Base-by-base conservation (phyloP, 2,113 vertebrate species). In the Epinephelus cyanopodus region DNA sequence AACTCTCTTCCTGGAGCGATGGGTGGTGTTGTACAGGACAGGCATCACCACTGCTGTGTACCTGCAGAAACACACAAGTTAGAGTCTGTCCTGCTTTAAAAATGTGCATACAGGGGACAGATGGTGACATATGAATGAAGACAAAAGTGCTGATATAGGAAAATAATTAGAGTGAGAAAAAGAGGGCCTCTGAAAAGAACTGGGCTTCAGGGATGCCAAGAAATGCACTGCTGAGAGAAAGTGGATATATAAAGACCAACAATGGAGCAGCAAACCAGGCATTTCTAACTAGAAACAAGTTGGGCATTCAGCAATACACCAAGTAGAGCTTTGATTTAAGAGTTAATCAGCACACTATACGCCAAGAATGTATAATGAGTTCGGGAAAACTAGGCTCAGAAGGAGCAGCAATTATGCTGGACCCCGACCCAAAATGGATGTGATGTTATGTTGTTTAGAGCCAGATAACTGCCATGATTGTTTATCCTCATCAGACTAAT, bases 41-140 rank as follows among this genome's bases (percentile, higher is more conserved):
- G 97, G 98, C 97, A 97, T 98, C 92, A 97, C 97, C 83, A 99
- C 98, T 0, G 98, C 98, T 0, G 96, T 98, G 92, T 99, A 99
- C 90, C 98, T 99, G 94, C 12, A 58, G 52, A 86, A 9, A 87
- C 33, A 80, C 18, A 73, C 27, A 65, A 14, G 83, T 65, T 61
- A 37, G 37, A 48, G 78, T 57, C 65, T 52, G 18, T 27, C 3
- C 65, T 45, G 57, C 47, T 73, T 65, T 74, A 19, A 27, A 61
- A 33, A 58, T 1, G 7, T 50, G 17, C 10, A 7, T 14, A 18
- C 18, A 62, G 48, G 18, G n/a, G 37, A 77, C 52, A 50, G 10
- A 13, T 33, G 27, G 71, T 82, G 74, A 84, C 81, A 80, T 80
- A 76, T 88, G 27, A 77, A 81, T 61, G 60, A 63, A 27, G 56